These are phyloP conservation scores for Sebastes wilsoni DNA, from an alignment of 2,797 vertebrate species.

Conservation along the genomic window DNA sequence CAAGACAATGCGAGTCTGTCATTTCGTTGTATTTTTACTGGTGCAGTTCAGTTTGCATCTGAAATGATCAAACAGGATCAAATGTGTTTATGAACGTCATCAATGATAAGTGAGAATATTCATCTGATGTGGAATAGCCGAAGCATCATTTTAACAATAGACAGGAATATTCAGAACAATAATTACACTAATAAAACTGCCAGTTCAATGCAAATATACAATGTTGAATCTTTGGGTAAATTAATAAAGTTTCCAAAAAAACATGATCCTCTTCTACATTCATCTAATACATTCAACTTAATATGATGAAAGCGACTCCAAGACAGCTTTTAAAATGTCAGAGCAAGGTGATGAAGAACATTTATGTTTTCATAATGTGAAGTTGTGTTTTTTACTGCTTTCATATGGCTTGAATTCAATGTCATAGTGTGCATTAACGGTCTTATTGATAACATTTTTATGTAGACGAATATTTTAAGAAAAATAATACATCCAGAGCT, in stretches of 20 bases:
- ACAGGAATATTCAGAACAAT: conserved; percentile 11
- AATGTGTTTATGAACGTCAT: background rate
- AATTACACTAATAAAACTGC: conserved; percentile 13
- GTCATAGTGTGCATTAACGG: background rate
- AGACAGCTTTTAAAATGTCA: conserved; percentile 36
- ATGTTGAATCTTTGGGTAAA: conserved; percentile 61
- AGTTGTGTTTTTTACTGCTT: background rate
- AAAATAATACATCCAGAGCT: too few species aligned
- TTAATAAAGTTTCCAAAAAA: conserved; percentile 15
- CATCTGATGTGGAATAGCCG: background rate
- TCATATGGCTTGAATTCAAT: conserved; percentile 22
- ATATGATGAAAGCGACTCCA: conserved; percentile 27
- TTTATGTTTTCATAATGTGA: background rate
- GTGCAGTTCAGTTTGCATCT: background rate
- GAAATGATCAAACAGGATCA: background rate
- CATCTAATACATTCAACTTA: conserved; percentile 71
- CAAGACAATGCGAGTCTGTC: background rate
- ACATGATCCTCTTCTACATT: conserved; percentile 53
- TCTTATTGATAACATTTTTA: too few species aligned
- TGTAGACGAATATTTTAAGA: background rate
- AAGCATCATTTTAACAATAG: conserved; percentile 18
- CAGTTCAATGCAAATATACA: conserved; percentile 41
- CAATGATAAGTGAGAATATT: background rate
- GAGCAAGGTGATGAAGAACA: conserved; percentile 5
- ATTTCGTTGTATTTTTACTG: background rate